Percentiles rank a stretch among this genome's conserved stretches.
These are phyloP conservation scores for Pseudocheirus occidentalis DNA, from an alignment of 2,797 vertebrate species.

Conservation along the genomic window DNA sequence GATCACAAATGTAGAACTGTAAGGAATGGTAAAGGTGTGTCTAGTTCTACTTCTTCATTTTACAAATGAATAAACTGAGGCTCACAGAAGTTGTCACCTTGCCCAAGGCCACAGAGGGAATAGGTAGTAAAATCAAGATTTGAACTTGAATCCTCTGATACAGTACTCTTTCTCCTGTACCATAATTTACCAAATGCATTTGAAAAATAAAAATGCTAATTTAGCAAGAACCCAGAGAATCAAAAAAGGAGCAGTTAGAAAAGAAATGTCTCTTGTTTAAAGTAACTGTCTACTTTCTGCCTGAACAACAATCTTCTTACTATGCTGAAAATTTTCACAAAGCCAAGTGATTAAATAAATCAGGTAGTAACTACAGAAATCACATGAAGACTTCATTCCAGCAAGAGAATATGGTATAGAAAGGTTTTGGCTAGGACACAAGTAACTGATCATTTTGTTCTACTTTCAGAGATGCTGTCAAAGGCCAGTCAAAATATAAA, in stretches of 20 bases:
- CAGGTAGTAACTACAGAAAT: neutral
- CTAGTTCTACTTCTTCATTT: constrained; percentile 62
- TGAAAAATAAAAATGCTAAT: constrained; percentile 5
- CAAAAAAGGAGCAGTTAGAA: neutral
- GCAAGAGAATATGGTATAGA: neutral
- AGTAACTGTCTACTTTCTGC: neutral
- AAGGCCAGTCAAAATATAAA: neutral
- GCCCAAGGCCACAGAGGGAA: constrained; percentile 26
- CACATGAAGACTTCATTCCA: neutral
- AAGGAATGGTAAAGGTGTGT: constrained; percentile 60
- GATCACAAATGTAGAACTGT: neutral
- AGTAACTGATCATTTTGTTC: neutral
- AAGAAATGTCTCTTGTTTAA: neutral
- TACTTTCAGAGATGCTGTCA: neutral
- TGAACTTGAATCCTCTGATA: too few relatives aligned
- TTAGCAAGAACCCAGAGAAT: neutral
- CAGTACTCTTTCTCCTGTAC: neutral
- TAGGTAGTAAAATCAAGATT: neutral
- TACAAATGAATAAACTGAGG: constrained; percentile 70
- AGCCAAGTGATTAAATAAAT: neutral
- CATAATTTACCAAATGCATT: neutral
- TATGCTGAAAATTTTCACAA: neutral
- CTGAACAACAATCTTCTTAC: neutral
- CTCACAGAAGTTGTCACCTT: constrained; percentile 60
- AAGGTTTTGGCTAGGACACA: neutral